These are phyloP conservation scores for Eugnorisma glareosa DNA, from an alignment of 2,888 invertebrate species.

Conservation along the genomic window DNA sequence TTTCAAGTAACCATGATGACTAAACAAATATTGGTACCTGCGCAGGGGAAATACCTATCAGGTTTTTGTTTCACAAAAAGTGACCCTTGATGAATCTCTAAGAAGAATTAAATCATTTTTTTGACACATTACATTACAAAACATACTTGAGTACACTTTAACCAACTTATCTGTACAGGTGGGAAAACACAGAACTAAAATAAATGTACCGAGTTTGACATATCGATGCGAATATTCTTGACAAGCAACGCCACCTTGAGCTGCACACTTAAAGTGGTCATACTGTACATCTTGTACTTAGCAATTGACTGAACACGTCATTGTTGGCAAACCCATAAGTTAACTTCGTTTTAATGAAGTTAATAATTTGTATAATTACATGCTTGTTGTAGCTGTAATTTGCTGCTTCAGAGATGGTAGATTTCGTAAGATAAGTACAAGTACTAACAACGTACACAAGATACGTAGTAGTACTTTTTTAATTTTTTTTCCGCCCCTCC, in stretches of 20 bases:
- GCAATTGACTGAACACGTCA: constrained; percentile 12
- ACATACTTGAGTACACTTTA: background rate
- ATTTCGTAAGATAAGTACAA: background rate
- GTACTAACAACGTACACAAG: too few relatives aligned
- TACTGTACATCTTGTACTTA: background rate
- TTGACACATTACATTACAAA: constrained; percentile 2
- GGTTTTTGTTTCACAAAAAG: constrained; percentile 13
- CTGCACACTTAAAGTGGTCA: background rate
- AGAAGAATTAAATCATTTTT: constrained; percentile 5
- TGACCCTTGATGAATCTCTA: background rate
- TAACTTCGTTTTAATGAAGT: constrained; percentile 5
- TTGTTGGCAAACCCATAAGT: constrained; percentile 5
- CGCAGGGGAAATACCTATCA: constrained; percentile 28
- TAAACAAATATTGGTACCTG: background rate
- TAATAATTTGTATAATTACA: constrained; percentile 31
- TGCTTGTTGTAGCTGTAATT: constrained; percentile 9
- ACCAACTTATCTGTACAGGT: background rate
- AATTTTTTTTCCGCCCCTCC: too few relatives aligned
- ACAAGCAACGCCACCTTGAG: background rate
- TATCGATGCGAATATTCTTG: too few relatives aligned
- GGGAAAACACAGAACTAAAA: background rate
- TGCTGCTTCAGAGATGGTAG: constrained; percentile 11
- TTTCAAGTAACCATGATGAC: background rate
- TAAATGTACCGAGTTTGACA: background rate
- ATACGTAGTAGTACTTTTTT: too few relatives aligned